Evolutionary conservation across 2,888 invertebrate genomes (phyloP).

Genomic region (Oligia fasciuncula): DNA sequence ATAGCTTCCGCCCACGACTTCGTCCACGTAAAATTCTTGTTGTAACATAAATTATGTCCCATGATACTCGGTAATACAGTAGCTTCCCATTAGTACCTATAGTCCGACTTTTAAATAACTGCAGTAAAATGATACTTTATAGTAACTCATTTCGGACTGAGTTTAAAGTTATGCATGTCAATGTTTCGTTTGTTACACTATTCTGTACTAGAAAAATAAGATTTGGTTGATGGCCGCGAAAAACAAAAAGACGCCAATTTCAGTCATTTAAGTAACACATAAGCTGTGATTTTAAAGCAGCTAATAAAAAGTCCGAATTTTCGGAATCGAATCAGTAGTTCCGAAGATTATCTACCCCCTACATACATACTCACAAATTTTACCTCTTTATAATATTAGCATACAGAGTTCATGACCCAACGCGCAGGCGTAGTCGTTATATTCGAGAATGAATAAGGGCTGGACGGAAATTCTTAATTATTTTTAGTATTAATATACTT

Average conservation of each 20-base stretch:
- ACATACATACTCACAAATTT: neutral
- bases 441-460: slow-evolving; percentile 31
- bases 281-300: too few species aligned
- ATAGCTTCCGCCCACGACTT: too few species aligned
- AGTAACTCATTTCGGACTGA: too few species aligned
- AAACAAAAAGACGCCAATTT: too few species aligned
- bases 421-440: slow-evolving; percentile 1
- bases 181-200: too few species aligned
- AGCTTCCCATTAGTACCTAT: neutral
- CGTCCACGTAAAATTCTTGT: neutral
- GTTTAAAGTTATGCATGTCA: too few species aligned
- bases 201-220: too few species aligned
- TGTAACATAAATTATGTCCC: neutral
- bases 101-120: too few species aligned
- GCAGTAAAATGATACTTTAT: too few species aligned
- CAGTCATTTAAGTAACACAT: too few species aligned
- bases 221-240: too few species aligned
- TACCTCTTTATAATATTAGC: neutral
- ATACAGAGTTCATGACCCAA: neutral
- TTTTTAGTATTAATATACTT: slow-evolving; percentile 1
- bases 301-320: neutral
- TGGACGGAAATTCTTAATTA: slow-evolving; percentile 31
- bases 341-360: neutral
- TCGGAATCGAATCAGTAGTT: neutral
- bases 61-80: neutral